Evolutionary conservation across 2,888 invertebrate species (phyloP), one percentile per base, ranked within the genome.

Genomic region (Crocallis elinguaria): DNA sequence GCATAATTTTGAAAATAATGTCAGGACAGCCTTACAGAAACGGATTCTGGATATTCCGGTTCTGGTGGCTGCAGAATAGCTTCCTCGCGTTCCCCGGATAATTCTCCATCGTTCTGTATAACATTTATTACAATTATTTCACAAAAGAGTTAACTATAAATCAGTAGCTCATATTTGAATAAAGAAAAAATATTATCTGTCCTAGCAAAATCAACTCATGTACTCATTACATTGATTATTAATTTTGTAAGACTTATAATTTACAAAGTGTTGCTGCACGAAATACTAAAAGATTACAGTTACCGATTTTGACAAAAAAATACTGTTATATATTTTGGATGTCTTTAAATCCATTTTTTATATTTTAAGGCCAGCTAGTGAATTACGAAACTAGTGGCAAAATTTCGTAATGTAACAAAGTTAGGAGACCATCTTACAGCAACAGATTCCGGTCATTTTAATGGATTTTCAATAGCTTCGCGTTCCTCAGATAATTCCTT

Each of bases 21-120:
- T 14, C 12, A 12, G 19, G 45, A 45, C 39, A 45, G 35, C 21
- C 45, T 52, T 52, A 52, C 51, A 19, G 44, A 29, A 38, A 19
- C 19, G 3, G 9, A 14, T 35, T 51, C 33, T 29, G 39, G 39
- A 42, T 8, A 6, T 21, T 42, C 33, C 19, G 14, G 23, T 30
- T 41, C 39, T 9, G 27, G 11, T 23, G 19, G 14, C 13, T 42
- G 36, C 29, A 8, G 14, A 29, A 21, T 49, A 14, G 29, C 29
- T 37, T 50, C 43, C 5, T 32, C 50, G 1, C 17, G 30, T n/a
- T 45, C 32, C 29, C 25, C 30, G 9, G 41, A 37, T 9, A 32
- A 23, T 9, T 41, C 36, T 30, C 16, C 46, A n/a, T 42, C 52
- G 13, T 17, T 52, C 52, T 52, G 46, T 46, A 19, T 37, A 21